Evolutionary conservation across 92 coral and sea anemone genomes (phyloP).

Genomic region (Paragorgia papillata): DNA sequence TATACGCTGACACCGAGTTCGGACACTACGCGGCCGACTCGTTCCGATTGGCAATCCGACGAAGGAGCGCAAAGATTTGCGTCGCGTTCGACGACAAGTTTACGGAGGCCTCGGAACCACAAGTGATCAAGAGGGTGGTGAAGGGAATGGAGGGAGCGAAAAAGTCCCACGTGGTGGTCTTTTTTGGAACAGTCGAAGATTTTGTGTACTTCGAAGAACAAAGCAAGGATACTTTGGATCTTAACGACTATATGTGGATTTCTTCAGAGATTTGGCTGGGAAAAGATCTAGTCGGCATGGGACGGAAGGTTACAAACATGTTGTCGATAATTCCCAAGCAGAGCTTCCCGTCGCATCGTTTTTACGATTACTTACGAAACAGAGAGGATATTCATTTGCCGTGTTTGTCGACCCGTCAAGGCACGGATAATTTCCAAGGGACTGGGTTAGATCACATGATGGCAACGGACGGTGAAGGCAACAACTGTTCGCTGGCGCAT

Average conservation of each 20-base stretch:
- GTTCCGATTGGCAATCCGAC: conserved; percentile 11
- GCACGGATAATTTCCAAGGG: not conserved
- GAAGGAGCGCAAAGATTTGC: conserved; percentile 7
- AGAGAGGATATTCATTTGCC: not conserved
- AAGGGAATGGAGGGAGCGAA: conserved; percentile 5
- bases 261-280: conserved; percentile 20
- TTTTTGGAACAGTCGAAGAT: conserved; percentile 24
- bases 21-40: conserved; percentile 38
- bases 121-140: not conserved
- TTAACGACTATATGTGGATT: conserved; percentile 16
- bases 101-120: not conserved
- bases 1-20: conserved; percentile 20
- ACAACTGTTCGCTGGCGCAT: conserved; percentile 3
- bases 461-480: not conserved
- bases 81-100: conserved; percentile 21
- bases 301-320: not conserved
- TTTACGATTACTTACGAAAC: not conserved
- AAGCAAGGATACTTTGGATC: not conserved
- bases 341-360: not conserved
- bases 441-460: too few species aligned
- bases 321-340: conserved; percentile 20
- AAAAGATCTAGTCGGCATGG: not conserved
- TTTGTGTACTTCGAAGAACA: not conserved
- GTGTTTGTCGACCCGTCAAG: not conserved
- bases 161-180: not conserved